Evolutionary conservation across 30 jellyfish, hydroid and myxozoan genomes (phyloP).

Genomic region (Hydractinia symbiolongicarpus): DNA sequence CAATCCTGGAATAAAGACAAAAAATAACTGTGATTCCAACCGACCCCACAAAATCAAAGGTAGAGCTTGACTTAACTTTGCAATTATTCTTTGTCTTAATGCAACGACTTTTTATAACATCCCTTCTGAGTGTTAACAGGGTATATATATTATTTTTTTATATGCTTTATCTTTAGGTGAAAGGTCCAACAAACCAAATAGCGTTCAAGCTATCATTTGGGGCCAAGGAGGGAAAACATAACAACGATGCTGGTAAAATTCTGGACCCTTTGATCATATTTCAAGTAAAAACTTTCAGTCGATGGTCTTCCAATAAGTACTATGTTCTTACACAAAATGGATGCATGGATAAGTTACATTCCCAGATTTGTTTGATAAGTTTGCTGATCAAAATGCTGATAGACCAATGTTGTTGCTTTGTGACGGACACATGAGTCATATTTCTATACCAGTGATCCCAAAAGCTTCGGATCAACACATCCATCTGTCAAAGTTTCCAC

Average conservation of each 20-base stretch:
- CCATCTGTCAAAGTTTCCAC: constrained; percentile 1
- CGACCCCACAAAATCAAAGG: constrained; percentile 1
- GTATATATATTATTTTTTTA: no score
- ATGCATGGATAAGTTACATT: background rate
- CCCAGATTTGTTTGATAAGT: constrained; percentile 1
- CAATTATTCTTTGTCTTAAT: no score
- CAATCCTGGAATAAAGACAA: background rate
- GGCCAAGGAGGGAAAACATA: constrained; percentile 2
- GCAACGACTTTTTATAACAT: no score
- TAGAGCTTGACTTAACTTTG: no score
- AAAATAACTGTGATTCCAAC: background rate
- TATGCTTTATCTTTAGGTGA: no score
- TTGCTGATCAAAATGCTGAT: background rate
- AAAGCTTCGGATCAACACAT: background rate
- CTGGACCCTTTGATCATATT: background rate
- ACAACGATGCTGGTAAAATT: constrained; percentile 1
- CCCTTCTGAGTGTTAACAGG: no score
- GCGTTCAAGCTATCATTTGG: constrained; percentile 1
- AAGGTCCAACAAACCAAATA: background rate
- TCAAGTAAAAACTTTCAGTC: background rate
- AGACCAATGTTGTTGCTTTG: background rate
- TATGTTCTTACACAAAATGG: background rate
- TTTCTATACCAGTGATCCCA: background rate
- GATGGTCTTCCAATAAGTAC: no score
- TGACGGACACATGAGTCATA: constrained; percentile 15